Evolutionary conservation across 2,797 vertebrate species (phyloP).

Genomic region (Taeniopygia guttata): DNA sequence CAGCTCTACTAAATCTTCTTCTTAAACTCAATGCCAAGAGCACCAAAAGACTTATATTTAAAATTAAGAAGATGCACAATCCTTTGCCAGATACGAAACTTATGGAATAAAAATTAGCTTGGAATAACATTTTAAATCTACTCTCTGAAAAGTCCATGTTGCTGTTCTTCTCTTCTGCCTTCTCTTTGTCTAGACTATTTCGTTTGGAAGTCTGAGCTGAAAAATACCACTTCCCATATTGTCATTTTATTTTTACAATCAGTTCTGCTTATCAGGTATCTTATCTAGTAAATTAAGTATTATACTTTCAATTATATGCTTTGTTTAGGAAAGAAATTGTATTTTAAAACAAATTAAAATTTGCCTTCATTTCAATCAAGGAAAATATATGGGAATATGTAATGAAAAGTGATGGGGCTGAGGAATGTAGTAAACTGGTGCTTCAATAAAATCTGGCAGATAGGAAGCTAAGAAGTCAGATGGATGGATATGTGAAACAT

Average conservation of each 20-base stretch:
- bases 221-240: not conserved
- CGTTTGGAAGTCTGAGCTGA: not conserved
- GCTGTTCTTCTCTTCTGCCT: not conserved
- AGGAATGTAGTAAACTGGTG: not conserved
- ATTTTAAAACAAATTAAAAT: not conserved
- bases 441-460: not conserved
- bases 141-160: not conserved
- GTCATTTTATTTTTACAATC: not conserved
- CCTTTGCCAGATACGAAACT: not conserved
- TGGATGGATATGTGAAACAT: not conserved
- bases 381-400: not conserved
- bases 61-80: not conserved
- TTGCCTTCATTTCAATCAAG: not conserved
- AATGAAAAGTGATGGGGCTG: not conserved
- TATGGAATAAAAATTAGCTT: not conserved
- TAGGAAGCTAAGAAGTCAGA: not conserved
- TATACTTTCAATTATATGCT: not conserved
- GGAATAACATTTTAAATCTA: not conserved
- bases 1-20: not conserved
- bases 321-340: not conserved
- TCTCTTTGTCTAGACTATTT: not conserved
- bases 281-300: not conserved
- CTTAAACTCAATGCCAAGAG: not conserved
- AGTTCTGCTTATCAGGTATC: not conserved
- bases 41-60: not conserved